Conservation (phyloP, 1,140 invertebrate genomes). For the Teleogryllus occipitalis region DNA sequence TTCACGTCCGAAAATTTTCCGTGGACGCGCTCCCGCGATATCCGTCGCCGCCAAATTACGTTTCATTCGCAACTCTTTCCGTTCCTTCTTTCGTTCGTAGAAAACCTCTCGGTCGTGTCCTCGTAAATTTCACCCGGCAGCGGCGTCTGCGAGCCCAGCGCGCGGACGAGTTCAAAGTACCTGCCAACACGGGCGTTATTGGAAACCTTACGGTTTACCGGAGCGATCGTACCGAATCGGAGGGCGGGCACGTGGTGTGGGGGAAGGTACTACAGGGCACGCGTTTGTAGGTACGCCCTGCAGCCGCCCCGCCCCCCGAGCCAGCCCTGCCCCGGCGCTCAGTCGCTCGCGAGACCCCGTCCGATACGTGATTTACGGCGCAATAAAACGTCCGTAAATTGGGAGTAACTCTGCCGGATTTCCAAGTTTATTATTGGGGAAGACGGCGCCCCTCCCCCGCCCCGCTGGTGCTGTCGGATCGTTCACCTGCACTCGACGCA, state of each 20-base stretch:
- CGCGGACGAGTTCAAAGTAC: background rate
- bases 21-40: too few relatives aligned
- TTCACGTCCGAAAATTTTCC: too few relatives aligned
- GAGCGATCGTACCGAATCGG: background rate
- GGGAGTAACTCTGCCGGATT: background rate
- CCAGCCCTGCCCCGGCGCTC: too few relatives aligned
- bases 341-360: background rate
- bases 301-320: too few relatives aligned
- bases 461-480: background rate
- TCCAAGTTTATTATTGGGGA: constrained; percentile 1
- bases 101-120: background rate
- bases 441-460: background rate
- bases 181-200: constrained; percentile 3
- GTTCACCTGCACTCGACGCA: too few relatives aligned
- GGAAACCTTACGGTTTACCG: background rate
- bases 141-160: background rate
- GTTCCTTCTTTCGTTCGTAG: background rate
- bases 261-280: background rate
- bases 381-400: background rate
- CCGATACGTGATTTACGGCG: background rate
- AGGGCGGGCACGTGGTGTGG: background rate
- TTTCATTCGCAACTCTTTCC: background rate
- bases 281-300: background rate
- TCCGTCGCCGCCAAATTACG: too few relatives aligned
- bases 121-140: background rate